Evolutionary conservation across 2,797 vertebrate genomes (phyloP).

Genomic region (Myoxocephalus aenaeus): DNA sequence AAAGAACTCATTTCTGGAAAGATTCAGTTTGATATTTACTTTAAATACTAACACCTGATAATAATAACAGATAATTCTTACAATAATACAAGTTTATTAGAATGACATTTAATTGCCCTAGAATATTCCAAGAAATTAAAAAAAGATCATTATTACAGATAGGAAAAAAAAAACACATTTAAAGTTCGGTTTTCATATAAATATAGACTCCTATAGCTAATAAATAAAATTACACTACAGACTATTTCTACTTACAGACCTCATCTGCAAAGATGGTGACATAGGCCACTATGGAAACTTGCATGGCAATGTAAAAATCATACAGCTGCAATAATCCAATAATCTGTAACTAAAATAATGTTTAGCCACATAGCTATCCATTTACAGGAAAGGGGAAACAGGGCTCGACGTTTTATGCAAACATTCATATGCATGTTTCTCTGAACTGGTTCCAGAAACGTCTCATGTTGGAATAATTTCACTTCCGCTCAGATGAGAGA

Average conservation of each 20-base stretch:
- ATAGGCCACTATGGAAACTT: conserved; percentile 22
- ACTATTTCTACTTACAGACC: background rate
- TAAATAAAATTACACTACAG: background rate
- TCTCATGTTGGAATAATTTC: conserved; percentile 56
- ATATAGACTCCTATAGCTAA: background rate
- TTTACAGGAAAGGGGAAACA: conserved; percentile 43
- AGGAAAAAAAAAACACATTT: background rate
- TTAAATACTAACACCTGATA: background rate
- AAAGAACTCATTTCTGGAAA: background rate
- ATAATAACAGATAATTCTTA: background rate
- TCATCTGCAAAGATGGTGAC: background rate
- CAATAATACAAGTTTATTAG: background rate
- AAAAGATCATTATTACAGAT: background rate
- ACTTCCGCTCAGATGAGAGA: conserved; percentile 43
- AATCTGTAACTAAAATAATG: conserved; percentile 39
- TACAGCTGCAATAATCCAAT: conserved; percentile 32
- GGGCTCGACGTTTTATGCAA: conserved; percentile 40
- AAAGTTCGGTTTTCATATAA: background rate
- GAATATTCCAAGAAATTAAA: background rate
- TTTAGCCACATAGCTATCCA: conserved; percentile 39
- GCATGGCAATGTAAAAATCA: conserved; percentile 4
- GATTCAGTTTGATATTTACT: background rate
- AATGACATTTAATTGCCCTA: background rate
- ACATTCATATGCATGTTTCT: conserved; percentile 33
- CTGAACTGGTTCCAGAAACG: conserved; percentile 60